Percentiles rank a stretch among this genome's conserved stretches.
phyloP scores from a whole-genome alignment of 2,888 invertebrate species.

The Tenodera sinensis region DNA sequence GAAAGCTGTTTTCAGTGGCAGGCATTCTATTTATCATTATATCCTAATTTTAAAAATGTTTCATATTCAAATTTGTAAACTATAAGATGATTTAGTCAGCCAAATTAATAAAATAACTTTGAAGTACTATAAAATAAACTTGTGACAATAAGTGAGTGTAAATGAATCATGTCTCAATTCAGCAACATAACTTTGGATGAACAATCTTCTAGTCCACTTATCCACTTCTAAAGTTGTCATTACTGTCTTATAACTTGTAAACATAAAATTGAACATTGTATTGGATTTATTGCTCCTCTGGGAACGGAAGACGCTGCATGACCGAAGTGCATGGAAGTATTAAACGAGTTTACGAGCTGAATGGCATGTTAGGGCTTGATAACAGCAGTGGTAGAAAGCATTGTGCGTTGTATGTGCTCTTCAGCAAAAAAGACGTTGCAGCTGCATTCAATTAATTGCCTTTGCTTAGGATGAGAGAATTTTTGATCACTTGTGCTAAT shows the following conservation, averaged over 20 bases:
- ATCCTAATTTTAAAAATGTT: too few species aligned
- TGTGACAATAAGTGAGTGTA: too few species aligned
- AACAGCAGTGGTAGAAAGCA: background rate
- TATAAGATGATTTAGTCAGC: too few species aligned
- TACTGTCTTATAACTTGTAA: background rate
- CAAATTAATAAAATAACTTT: too few species aligned
- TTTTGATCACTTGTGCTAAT: background rate
- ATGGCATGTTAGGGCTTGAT: background rate
- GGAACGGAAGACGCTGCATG: background rate
- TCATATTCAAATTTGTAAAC: too few species aligned
- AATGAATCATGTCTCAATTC: too few species aligned
- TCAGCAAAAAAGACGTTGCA: background rate
- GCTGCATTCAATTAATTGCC: background rate
- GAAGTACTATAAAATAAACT: too few species aligned
- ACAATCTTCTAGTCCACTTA: too few species aligned
- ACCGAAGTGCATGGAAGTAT: background rate
- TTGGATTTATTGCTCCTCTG: background rate
- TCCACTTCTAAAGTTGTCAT: too few species aligned
- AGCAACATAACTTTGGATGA: too few species aligned
- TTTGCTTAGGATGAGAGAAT: background rate
- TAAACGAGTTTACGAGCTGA: background rate
- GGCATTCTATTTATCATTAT: too few species aligned
- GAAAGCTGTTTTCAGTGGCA: too few species aligned
- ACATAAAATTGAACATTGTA: background rate
- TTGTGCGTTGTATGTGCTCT: background rate